These are phyloP conservation scores for Odocoileus virginianus DNA, from an alignment of 2,113 vertebrate genomes.

Conservation along the genomic window DNA sequence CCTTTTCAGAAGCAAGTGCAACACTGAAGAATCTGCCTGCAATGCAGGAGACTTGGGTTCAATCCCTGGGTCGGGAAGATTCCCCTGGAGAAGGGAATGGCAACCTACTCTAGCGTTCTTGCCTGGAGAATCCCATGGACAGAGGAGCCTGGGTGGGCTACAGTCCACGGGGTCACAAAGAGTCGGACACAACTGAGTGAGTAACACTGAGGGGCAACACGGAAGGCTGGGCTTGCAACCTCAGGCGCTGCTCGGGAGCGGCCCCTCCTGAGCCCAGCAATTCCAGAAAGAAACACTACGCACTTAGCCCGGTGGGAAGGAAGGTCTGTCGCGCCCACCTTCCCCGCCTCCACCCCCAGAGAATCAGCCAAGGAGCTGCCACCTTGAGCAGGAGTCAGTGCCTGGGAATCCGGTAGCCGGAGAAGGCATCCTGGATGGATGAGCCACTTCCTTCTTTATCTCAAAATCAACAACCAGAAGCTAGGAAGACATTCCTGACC, in stretches of 20 bases:
- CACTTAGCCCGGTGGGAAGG: accelerated
- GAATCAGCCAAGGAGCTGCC: not conserved
- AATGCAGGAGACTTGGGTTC: not conserved
- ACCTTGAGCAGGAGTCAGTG: not conserved
- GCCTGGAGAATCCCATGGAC: not conserved
- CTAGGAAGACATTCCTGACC: not conserved
- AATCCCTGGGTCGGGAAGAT: not conserved
- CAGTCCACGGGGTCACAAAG: not conserved
- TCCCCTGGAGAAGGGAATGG: not conserved
- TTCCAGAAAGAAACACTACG: not conserved
- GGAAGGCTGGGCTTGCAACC: not conserved
- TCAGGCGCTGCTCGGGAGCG: not conserved
- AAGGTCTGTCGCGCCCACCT: accelerated
- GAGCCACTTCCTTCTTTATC: not conserved
- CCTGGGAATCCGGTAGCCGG: not conserved
- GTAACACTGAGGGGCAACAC: not conserved
- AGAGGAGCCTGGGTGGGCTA: not conserved
- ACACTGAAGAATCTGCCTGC: not conserved
- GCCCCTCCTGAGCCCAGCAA: not conserved
- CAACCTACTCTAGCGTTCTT: not conserved
- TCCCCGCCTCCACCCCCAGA: accelerated
- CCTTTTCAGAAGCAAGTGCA: not conserved
- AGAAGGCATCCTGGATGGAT: not conserved
- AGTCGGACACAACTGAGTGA: not conserved
- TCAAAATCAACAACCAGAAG: not conserved